A percentile compares a stretch with the other conserved stretches of the same genome.
phyloP scores from a whole-genome alignment of 2,797 vertebrate species.

The Enteromius fasciolatus region DNA sequence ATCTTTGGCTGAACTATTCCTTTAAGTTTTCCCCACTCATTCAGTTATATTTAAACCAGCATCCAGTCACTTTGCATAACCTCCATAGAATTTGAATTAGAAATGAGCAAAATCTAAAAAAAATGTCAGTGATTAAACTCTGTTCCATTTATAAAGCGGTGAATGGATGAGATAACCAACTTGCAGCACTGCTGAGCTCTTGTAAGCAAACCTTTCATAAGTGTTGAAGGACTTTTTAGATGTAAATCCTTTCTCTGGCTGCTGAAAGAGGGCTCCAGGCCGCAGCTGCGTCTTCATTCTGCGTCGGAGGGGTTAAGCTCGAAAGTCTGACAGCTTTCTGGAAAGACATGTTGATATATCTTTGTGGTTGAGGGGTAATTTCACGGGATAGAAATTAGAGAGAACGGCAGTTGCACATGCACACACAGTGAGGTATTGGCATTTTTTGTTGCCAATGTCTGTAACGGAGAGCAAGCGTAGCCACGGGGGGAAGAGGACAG shows the following conservation, averaged over 20 bases:
- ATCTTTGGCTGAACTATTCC: no score
- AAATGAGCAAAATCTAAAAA: not conserved
- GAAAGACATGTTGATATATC: slow-evolving; percentile 48
- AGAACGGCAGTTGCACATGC: slow-evolving; percentile 21
- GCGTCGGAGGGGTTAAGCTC: slow-evolving; percentile 37
- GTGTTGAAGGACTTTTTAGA: not conserved
- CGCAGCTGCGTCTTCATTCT: slow-evolving; percentile 28
- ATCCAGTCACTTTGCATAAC: not conserved
- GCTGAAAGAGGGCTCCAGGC: slow-evolving; percentile 3
- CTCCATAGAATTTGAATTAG: not conserved
- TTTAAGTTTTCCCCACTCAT: not conserved
- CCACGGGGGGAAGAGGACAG: slow-evolving; percentile 41
- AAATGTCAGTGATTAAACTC: not conserved
- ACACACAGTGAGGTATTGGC: slow-evolving; percentile 51
- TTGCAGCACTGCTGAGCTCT: not conserved
- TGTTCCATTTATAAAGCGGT: not conserved
- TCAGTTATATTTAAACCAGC: not conserved
- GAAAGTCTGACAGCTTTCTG: slow-evolving; percentile 48
- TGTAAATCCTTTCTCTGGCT: slow-evolving; percentile 3
- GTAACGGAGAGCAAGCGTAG: slow-evolving; percentile 46
- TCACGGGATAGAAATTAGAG: slow-evolving; percentile 56
- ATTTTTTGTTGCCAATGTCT: slow-evolving; percentile 43
- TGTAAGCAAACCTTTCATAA: not conserved
- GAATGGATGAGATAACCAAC: not conserved
- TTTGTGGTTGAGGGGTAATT: slow-evolving; percentile 53